Conservation (phyloP, 2,797 vertebrate genomes). For the Liparis tanakae region DNA sequence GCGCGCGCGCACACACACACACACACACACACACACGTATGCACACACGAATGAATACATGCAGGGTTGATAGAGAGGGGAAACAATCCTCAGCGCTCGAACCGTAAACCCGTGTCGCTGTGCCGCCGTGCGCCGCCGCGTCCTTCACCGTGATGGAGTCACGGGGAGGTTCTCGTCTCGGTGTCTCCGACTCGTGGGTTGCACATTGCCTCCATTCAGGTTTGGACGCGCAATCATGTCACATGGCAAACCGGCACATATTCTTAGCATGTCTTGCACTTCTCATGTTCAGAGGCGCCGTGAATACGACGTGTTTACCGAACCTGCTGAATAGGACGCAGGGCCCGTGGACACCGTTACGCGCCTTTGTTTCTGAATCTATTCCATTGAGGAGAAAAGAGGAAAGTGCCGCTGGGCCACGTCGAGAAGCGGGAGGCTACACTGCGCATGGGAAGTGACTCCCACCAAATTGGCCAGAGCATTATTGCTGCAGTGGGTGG, state of each 20-base stretch:
- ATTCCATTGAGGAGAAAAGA: conserved; percentile 8
- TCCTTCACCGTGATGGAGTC: neutral
- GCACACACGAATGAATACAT: conserved; percentile 25
- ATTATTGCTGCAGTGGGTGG: conserved; percentile 85
- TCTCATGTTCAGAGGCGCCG: neutral
- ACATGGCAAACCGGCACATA: conserved; percentile 14
- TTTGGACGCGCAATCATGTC: neutral
- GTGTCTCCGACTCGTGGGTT: conserved; percentile 17
- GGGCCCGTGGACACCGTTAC: conserved; percentile 16
- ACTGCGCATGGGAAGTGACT: conserved; percentile 66
- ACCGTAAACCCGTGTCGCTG: conserved; percentile 7
- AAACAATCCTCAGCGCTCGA: conserved; percentile 12
- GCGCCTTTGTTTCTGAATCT: neutral
- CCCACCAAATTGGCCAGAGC: conserved; percentile 57
- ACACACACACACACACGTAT: too few relatives aligned
- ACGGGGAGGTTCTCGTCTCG: neutral
- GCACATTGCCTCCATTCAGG: conserved; percentile 23
- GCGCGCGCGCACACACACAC: conserved; percentile 8
- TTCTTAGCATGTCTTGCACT: neutral
- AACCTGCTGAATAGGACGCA: conserved; percentile 7
- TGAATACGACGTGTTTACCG: conserved; percentile 36
- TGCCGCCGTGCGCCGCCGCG: conserved; percentile 47
- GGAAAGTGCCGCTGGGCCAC: conserved; percentile 20
- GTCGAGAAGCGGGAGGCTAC: conserved; percentile 25
- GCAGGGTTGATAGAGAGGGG: conserved; percentile 1